These are phyloP conservation scores for Brachionus rubens DNA, from an alignment of 1,140 invertebrate genomes.

Conservation along the genomic window DNA sequence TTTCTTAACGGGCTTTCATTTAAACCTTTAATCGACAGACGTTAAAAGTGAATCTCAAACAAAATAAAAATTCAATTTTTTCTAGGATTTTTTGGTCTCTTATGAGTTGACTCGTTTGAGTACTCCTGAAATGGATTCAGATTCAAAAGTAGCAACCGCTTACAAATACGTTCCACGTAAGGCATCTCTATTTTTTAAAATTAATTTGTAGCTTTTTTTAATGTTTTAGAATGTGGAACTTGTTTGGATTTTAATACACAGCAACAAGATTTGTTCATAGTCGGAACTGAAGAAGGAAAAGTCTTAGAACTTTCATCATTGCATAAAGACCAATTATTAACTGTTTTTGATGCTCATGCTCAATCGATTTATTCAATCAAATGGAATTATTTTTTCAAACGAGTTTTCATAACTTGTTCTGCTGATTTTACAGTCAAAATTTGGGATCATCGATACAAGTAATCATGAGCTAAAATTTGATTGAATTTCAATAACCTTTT, in stretches of 20 bases:
- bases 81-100: conserved; percentile 60
- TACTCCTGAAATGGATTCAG: not conserved
- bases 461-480: conserved; percentile 46
- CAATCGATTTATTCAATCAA: conserved; percentile 79
- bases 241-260: conserved; percentile 80
- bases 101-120: not conserved
- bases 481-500: too few relatives aligned
- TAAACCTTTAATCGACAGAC: too few relatives aligned
- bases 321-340: conserved; percentile 76
- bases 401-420: conserved; percentile 82
- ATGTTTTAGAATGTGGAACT: too few relatives aligned
- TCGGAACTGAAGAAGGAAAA: conserved; percentile 85
- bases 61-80: too few relatives aligned
- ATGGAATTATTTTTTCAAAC: conserved; percentile 80
- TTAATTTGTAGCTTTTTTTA: too few relatives aligned
- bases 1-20: too few relatives aligned
- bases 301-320: conserved; percentile 82
- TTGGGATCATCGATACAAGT: conserved; percentile 72
- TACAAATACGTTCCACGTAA: not conserved
- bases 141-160: not conserved
- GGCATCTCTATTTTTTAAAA: too few relatives aligned
- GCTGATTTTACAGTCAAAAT: conserved; percentile 90
- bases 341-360: conserved; percentile 75
- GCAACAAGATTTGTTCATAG: conserved; percentile 74
- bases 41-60: too few relatives aligned